These are phyloP conservation scores for Panurus biarmicus DNA, from an alignment of 2,113 vertebrate species.

Conservation along the genomic window DNA sequence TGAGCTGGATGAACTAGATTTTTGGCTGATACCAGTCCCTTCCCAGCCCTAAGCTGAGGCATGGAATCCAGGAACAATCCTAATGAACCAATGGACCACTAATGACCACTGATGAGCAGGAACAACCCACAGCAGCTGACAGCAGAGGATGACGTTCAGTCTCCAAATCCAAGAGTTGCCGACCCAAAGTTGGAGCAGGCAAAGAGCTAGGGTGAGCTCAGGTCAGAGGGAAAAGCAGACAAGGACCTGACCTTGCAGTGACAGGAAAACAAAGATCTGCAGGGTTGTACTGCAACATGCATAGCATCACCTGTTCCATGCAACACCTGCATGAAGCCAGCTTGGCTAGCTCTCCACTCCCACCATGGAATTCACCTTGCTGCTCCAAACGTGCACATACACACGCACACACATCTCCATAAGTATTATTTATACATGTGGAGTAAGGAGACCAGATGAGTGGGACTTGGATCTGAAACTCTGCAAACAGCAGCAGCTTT, in stretches of 20 bases:
- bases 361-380: background rate
- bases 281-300: background rate
- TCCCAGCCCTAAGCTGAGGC: background rate
- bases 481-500: background rate
- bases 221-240: background rate
- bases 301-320: background rate
- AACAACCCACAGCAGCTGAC: background rate
- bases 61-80: background rate
- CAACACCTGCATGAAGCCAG: accelerated
- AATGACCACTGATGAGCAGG: accelerated
- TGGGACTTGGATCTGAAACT: background rate
- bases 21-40: background rate
- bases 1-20: background rate
- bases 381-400: background rate
- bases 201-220: accelerated
- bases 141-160: background rate
- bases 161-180: background rate
- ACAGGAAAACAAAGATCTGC: accelerated
- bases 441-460: background rate
- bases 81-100: accelerated
- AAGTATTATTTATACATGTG: background rate
- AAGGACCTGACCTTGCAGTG: background rate
- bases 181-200: accelerated
- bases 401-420: background rate
- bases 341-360: background rate